Evolutionary conservation across 1,140 invertebrate genomes (phyloP), one percentile per base, ranked within the genome.

Genomic region (Charaxes varanes): DNA sequence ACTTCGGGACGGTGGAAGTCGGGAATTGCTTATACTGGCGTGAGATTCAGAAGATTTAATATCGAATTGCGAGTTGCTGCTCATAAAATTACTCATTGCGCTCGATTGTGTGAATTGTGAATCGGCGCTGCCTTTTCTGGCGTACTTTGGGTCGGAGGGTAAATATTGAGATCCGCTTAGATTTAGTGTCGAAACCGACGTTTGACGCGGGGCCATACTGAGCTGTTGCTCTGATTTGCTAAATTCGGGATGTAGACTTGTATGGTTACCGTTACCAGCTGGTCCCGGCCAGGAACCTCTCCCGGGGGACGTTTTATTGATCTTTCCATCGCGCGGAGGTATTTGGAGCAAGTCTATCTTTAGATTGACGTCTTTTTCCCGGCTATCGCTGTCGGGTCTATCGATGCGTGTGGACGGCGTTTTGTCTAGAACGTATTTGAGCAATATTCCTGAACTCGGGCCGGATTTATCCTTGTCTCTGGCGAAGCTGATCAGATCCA

Each of bases 401-500:
- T 74, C 73, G 1, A 55, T 38, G 44, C 63, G 71, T 2, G 71
- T 58, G 4, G 60, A 56, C 2, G 73, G 74, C 8, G 71, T 77
- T 41, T 85, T 85, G 24, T 86, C 85, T 22, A 86, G 40, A 21
- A 86, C 66, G 30, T 85, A 61, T 49, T 84, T 84, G 35, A 80
- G 56, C 36, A 80, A 59, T 40, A 80, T 83, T 12, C 86, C 82
- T 4, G 77, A 77, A 40, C 69, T 76, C 0, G 67, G 53, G 2
- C 65, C 62, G 4, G 73, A 54, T 53, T 86, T 86, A 33, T 86
- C 86, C 57, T 93, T 92, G 65, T 97, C 96, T 37, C 96, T 86
- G 1, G 96, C 95, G 67, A 95, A 96, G 0, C 93, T 92, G 21
- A 98, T 94, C 2, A 97, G 90, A 60, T 98, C 96, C 88, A 97